Percentiles rank a stretch among this genome's conserved stretches.
These are phyloP conservation scores for Leucania comma DNA, from an alignment of 2,888 invertebrate genomes.

Conservation along the genomic window DNA sequence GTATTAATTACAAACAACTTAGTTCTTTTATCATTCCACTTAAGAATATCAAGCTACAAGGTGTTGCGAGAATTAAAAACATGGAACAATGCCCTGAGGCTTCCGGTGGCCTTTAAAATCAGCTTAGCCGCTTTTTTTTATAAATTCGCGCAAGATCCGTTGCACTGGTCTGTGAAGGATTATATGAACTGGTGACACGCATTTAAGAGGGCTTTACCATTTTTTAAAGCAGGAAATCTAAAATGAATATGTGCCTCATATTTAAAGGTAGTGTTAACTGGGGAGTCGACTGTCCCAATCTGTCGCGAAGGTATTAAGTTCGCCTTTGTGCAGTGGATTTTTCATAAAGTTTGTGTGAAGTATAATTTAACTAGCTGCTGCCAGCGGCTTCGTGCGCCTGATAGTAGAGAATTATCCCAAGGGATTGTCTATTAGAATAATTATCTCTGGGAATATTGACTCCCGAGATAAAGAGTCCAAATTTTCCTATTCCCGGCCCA, in stretches of 20 bases:
- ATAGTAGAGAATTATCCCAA: too few species aligned
- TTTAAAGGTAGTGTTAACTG: background rate
- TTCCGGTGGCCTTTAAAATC: conserved; percentile 73
- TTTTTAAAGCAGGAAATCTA: conserved; percentile 40
- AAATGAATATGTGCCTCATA: conserved; percentile 20
- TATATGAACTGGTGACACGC: conserved; percentile 56
- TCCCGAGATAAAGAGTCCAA: too few species aligned
- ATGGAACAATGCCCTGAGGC: conserved; percentile 59
- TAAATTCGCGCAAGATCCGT: conserved; percentile 57
- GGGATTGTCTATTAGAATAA: too few species aligned
- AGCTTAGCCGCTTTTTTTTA: conserved; percentile 67
- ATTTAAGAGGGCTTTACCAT: conserved; percentile 48
- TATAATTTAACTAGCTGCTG: too few species aligned
- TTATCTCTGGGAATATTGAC: too few species aligned
- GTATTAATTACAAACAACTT: conserved; percentile 26
- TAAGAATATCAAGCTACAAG: conserved; percentile 36
- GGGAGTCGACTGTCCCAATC: background rate
- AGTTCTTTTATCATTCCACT: conserved; percentile 34
- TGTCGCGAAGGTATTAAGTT: background rate
- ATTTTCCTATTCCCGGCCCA: too few species aligned
- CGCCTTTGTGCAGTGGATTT: background rate
- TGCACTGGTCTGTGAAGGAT: conserved; percentile 62
- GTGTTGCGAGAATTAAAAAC: conserved; percentile 47
- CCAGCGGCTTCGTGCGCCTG: too few species aligned
- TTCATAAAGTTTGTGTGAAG: background rate